These are phyloP conservation scores for Nomada fucata DNA, from an alignment of 2,888 invertebrate genomes.

Conservation along the genomic window DNA sequence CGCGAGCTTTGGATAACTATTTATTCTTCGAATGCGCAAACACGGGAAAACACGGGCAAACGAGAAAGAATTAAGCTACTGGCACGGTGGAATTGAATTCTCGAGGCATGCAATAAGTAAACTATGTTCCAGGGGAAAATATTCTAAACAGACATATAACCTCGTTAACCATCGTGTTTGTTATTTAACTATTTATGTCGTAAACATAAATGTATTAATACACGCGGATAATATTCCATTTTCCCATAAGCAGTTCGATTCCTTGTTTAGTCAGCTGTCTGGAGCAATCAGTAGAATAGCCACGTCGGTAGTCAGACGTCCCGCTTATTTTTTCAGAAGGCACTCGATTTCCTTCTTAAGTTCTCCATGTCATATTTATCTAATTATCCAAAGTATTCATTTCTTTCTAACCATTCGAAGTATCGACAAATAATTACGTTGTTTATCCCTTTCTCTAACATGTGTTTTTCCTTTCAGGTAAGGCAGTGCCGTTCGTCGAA, in stretches of 20 bases:
- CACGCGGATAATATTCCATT: too few species aligned
- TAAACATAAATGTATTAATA: too few species aligned
- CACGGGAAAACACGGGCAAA: neutral
- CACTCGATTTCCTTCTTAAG: too few species aligned
- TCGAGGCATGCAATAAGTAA: neutral
- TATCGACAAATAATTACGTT: neutral
- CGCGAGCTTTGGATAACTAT: neutral
- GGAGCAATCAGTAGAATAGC: constrained; percentile 1
- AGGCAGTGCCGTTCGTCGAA: constrained; percentile 96
- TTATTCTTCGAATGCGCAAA: constrained; percentile 5
- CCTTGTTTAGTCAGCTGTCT: too few species aligned
- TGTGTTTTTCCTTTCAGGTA: constrained; percentile 87
- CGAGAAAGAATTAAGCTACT: neutral
- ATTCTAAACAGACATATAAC: neutral
- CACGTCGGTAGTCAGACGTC: neutral
- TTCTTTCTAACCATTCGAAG: too few species aligned
- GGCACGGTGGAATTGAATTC: neutral
- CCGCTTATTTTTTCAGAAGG: neutral
- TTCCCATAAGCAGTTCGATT: too few species aligned
- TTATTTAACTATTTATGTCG: too few species aligned
- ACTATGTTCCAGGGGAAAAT: neutral
- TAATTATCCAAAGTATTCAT: neutral
- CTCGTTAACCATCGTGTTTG: neutral
- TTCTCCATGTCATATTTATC: neutral
- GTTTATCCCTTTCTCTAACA: too few species aligned